These are phyloP conservation scores for Tyto alba DNA, from an alignment of 2,113 vertebrate species.

Conservation along the genomic window DNA sequence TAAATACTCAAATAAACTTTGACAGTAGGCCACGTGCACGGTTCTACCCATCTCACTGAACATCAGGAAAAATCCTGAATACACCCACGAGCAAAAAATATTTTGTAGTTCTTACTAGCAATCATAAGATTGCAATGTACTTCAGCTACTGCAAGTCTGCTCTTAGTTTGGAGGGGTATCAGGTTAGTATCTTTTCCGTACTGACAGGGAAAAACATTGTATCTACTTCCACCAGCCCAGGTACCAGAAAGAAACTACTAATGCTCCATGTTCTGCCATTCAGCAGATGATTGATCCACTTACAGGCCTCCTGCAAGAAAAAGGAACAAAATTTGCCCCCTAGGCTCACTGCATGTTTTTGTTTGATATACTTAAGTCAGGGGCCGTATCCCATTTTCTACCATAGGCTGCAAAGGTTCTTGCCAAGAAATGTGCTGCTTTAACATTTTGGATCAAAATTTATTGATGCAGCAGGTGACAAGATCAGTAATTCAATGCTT, in stretches of 20 bases:
- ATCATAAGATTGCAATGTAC: neutral
- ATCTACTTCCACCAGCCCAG: neutral
- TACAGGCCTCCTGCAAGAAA: neutral
- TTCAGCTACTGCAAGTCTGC: neutral
- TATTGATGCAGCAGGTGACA: constrained; percentile 53
- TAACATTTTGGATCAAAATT: constrained; percentile 41
- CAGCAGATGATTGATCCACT: neutral
- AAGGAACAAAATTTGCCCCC: neutral
- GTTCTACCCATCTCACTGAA: neutral
- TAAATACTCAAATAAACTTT: neutral
- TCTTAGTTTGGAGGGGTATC: neutral
- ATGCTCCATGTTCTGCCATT: neutral
- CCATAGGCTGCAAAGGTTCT: neutral
- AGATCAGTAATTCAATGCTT: constrained; percentile 34
- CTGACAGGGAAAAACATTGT: neutral
- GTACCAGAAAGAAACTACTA: neutral
- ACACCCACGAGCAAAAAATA: neutral
- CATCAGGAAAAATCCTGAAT: neutral
- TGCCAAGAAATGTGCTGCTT: constrained; percentile 23
- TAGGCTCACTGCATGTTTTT: neutral
- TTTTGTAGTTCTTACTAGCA: neutral
- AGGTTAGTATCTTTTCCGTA: neutral
- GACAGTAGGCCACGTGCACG: neutral
- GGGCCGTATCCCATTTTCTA: neutral
- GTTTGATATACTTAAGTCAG: neutral